phyloP scores from a whole-genome alignment of 2,113 vertebrate genomes.

The Osmerus mordax region DNA sequence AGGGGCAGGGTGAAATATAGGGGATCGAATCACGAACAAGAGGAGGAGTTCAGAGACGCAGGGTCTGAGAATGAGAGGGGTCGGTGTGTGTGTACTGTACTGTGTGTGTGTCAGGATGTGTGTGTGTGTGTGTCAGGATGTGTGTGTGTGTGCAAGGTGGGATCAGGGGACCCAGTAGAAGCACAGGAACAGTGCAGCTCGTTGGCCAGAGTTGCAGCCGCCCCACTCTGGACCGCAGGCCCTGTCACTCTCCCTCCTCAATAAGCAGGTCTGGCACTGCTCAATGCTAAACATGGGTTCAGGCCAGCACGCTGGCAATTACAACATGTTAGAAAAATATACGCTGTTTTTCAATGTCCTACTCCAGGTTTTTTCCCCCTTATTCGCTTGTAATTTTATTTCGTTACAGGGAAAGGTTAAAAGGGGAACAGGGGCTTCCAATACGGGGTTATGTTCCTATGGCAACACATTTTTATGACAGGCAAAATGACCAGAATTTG shows the following conservation, averaged over 20 bases:
- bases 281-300: constrained; percentile 52
- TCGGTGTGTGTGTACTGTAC: constrained; percentile 21
- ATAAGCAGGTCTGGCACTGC: constrained; percentile 57
- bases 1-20: neutral
- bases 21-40: neutral
- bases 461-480: constrained; percentile 55
- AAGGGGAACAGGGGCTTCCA: constrained; percentile 54
- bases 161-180: constrained; percentile 4
- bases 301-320: constrained; percentile 55
- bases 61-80: neutral
- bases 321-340: constrained; percentile 61
- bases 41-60: neutral
- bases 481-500: constrained; percentile 50
- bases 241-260: constrained; percentile 41
- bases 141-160: constrained; percentile 16
- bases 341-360: constrained; percentile 45
- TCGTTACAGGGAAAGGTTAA: constrained; percentile 55
- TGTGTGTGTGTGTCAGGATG: constrained; percentile 15
- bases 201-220: constrained; percentile 10
- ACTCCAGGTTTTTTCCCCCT: constrained; percentile 32
- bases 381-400: constrained; percentile 52
- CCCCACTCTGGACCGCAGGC: constrained; percentile 22
- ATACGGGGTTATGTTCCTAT: constrained; percentile 47
- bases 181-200: constrained; percentile 12
- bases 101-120: constrained; percentile 36